These are phyloP conservation scores for Drosophila rellima DNA, from an alignment of 2,888 invertebrate species.

Conservation along the genomic window DNA sequence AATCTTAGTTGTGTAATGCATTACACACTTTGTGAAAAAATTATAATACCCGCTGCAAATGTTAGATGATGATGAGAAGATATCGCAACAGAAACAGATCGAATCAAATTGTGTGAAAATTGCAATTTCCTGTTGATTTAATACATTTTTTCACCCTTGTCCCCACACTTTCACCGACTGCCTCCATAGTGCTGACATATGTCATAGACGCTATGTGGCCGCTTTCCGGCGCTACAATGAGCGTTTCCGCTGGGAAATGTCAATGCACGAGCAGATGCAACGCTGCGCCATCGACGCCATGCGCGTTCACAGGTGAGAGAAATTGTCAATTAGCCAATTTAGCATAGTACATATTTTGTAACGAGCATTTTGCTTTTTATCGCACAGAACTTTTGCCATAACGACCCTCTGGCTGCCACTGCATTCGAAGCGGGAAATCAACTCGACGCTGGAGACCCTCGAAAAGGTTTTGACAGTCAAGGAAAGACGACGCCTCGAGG, in stretches of 20 bases:
- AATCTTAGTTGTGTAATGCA: background rate
- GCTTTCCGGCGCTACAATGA: slow-evolving; percentile 84
- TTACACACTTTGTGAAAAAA: background rate
- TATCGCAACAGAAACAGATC: slow-evolving; percentile 45
- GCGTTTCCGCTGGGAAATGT: slow-evolving; percentile 85
- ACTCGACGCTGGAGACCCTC: slow-evolving; percentile 84
- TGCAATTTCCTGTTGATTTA: slow-evolving; percentile 82
- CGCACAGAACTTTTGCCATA: slow-evolving; percentile 83
- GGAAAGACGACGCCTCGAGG: slow-evolving; percentile 84
- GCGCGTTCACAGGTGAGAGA: slow-evolving; percentile 84
- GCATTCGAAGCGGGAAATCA: slow-evolving; percentile 85
- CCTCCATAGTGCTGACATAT: slow-evolving; percentile 74
- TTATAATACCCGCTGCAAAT: background rate
- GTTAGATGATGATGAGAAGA: background rate
- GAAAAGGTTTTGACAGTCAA: slow-evolving; percentile 84
- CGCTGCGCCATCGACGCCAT: slow-evolving; percentile 85
- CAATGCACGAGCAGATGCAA: slow-evolving; percentile 85
- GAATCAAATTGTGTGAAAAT: slow-evolving; percentile 81
- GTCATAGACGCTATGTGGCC: slow-evolving; percentile 83
- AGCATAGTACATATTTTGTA: slow-evolving; percentile 10
- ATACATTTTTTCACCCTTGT: slow-evolving; percentile 70
- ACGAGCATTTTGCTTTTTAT: slow-evolving; percentile 3
- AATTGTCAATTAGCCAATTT: slow-evolving; percentile 30
- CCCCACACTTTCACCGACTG: background rate
- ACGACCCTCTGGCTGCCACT: slow-evolving; percentile 85